Evolutionary conservation across 53 echinoderm and acorn worm species (phyloP).

Genomic region (Astropecten irregularis): DNA sequence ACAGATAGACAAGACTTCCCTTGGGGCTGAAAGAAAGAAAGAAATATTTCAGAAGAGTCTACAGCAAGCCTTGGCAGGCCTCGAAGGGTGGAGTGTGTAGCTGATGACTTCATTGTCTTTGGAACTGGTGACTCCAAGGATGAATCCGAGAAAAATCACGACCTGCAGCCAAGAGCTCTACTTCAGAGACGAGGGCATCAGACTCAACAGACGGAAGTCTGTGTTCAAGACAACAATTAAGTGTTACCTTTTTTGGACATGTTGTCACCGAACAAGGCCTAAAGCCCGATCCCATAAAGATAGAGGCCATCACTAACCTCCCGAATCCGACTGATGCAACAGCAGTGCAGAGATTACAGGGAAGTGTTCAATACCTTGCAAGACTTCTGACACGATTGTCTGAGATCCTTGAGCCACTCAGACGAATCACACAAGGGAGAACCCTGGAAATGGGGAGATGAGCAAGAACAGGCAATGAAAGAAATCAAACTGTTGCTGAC

Average conservation of each 20-base stretch:
- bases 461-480: slow-evolving; percentile 32
- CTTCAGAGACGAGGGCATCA: slow-evolving; percentile 56
- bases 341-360: too few species aligned
- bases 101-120: slow-evolving; percentile 62
- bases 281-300: slow-evolving; percentile 60
- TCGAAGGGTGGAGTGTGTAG: slow-evolving; percentile 57
- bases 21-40: slow-evolving; percentile 51
- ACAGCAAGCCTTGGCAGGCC: slow-evolving; percentile 28
- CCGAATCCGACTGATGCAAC: too few species aligned
- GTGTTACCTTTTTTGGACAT: slow-evolving; percentile 67
- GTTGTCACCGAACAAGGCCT: slow-evolving; percentile 48
- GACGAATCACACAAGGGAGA: slow-evolving; percentile 5
- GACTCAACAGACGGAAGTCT: slow-evolving; percentile 44
- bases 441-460: slow-evolving; percentile 18
- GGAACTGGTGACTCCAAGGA: slow-evolving; percentile 33
- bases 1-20: slow-evolving; percentile 53
- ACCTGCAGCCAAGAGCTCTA: slow-evolving; percentile 37
- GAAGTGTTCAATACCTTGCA: too few species aligned
- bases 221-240: slow-evolving; percentile 21
- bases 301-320: slow-evolving; percentile 33
- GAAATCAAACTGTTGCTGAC: too few species aligned
- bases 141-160: slow-evolving; percentile 40
- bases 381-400: too few species aligned
- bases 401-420: too few species aligned
- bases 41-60: slow-evolving; percentile 59